Percentiles rank a stretch among this genome's conserved stretches.
Conservation (phyloP, 2,888 invertebrate species). For the Syritta pipiens region DNA sequence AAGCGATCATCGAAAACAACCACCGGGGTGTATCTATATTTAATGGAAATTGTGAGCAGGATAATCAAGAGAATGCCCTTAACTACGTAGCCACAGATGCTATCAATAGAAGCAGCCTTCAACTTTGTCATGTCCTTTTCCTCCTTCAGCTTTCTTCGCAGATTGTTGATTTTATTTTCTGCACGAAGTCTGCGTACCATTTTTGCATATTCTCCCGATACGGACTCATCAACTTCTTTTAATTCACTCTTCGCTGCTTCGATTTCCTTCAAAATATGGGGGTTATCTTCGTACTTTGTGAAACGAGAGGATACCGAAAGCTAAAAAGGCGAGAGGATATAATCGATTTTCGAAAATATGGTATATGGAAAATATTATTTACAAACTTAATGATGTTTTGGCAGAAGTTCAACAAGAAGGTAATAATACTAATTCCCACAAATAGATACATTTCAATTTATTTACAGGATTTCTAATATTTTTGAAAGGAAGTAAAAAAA, state of each 20-base stretch:
- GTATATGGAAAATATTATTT: conserved; percentile 17
- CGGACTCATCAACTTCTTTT: conserved; percentile 27
- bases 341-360: background rate
- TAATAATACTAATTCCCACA: conserved; percentile 70
- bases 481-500: background rate
- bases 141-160: conserved; percentile 70
- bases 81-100: conserved; percentile 76
- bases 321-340: background rate
- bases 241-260: conserved; percentile 21
- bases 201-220: conserved; percentile 73
- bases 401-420: conserved; percentile 71
- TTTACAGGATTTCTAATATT: background rate
- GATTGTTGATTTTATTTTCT: conserved; percentile 72
- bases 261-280: conserved; percentile 7
- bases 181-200: conserved; percentile 75
- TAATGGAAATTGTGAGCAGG: conserved; percentile 78
- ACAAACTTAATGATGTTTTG: conserved; percentile 72
- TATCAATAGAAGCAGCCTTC: conserved; percentile 72
- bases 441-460: conserved; percentile 71
- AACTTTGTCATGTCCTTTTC: conserved; percentile 70
- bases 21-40: conserved; percentile 79
- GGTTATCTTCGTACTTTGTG: conserved; percentile 15
- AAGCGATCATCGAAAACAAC: conserved; percentile 79
- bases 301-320: conserved; percentile 36
- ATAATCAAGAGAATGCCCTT: conserved; percentile 76